These are phyloP conservation scores for Anseranas semipalmata DNA, from an alignment of 2,113 vertebrate genomes.

Conservation along the genomic window DNA sequence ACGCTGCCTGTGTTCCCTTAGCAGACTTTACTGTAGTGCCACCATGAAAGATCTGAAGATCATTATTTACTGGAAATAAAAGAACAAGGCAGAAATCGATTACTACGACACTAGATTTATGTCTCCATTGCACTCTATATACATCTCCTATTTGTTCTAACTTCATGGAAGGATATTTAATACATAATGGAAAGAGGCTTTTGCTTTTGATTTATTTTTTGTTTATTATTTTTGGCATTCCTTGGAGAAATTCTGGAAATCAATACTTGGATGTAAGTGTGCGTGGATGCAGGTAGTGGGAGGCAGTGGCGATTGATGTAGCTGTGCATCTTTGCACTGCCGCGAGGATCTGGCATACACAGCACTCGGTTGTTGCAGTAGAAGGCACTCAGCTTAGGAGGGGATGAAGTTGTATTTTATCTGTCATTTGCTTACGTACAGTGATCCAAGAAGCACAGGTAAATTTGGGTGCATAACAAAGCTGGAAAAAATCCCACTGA, in stretches of 20 bases:
- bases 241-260: constrained; percentile 77
- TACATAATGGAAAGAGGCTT: constrained; percentile 78
- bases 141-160: constrained; percentile 82
- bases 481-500: not conserved
- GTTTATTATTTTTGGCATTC: constrained; percentile 80
- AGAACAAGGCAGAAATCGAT: constrained; percentile 83
- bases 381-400: not conserved
- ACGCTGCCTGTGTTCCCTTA: constrained; percentile 44
- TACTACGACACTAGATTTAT: constrained; percentile 78
- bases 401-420: not conserved
- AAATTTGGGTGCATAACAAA: not conserved
- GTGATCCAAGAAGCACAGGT: not conserved
- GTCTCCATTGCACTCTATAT: constrained; percentile 76
- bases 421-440: not conserved
- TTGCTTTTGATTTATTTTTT: constrained; percentile 81
- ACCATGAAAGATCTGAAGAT: constrained; percentile 77
- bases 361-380: not conserved
- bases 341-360: not conserved
- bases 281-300: constrained; percentile 19
- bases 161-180: constrained; percentile 81
- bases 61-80: constrained; percentile 85
- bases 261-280: constrained; percentile 63
- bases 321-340: constrained; percentile 3
- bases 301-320: constrained; percentile 6
- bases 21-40: constrained; percentile 62